These are phyloP conservation scores for Psittacula cyanocephala DNA, from an alignment of 2,113 vertebrate species.

Conservation along the genomic window DNA sequence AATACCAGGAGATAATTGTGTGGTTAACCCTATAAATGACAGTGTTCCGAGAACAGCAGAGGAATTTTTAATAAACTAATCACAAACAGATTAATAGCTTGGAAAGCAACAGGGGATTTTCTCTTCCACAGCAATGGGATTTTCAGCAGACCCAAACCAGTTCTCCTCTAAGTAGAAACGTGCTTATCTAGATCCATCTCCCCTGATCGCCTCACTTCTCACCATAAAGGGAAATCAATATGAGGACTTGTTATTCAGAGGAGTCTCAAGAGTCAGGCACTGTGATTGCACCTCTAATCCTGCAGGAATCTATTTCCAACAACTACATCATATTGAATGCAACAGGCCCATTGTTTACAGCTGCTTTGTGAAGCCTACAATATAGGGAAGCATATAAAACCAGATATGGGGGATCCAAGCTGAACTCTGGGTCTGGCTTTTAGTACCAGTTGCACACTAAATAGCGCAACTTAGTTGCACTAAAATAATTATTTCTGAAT, in stretches of 20 bases:
- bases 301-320: slow-evolving; percentile 32
- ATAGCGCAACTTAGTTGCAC: background rate
- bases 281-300: slow-evolving; percentile 16
- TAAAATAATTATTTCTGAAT: background rate
- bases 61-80: slow-evolving; percentile 30
- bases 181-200: slow-evolving; percentile 19
- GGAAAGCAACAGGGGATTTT: slow-evolving; percentile 21
- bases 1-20: background rate
- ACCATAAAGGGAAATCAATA: slow-evolving; percentile 42
- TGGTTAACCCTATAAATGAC: slow-evolving; percentile 11
- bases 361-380: background rate
- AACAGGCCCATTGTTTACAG: background rate
- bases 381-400: background rate
- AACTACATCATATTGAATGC: background rate
- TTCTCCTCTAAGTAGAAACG: background rate
- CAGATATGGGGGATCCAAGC: background rate
- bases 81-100: slow-evolving; percentile 1
- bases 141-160: background rate
- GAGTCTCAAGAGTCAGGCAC: slow-evolving; percentile 10
- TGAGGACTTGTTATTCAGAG: slow-evolving; percentile 2
- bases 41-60: background rate
- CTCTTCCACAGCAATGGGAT: background rate
- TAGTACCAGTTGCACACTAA: background rate
- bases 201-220: background rate
- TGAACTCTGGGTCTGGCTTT: background rate